Percentiles rank a stretch among this genome's conserved stretches.
These are phyloP conservation scores for Chrysodeixis includens DNA, from an alignment of 2,888 invertebrate genomes.

Conservation along the genomic window DNA sequence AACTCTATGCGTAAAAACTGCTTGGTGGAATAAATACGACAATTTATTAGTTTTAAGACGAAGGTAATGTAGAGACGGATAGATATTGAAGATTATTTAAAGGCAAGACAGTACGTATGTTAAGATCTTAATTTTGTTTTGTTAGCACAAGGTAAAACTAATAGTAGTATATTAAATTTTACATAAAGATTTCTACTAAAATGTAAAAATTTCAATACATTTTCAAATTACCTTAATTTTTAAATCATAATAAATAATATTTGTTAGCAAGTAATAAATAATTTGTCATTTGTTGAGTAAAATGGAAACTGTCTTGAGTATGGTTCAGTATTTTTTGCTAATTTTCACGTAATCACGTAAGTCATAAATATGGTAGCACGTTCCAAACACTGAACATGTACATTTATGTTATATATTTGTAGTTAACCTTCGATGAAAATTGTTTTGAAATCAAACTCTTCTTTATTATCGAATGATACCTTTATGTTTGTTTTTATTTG, in stretches of 20 bases:
- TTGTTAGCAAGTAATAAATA: too few species aligned
- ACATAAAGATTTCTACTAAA: too few species aligned
- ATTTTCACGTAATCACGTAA: constrained; percentile 28
- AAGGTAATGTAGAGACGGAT: too few species aligned
- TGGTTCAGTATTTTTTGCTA: constrained; percentile 19
- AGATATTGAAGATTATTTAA: too few species aligned
- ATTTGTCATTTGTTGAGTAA: background rate
- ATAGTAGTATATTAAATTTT: too few species aligned
- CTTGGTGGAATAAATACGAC: background rate
- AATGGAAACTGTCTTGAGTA: constrained; percentile 1
- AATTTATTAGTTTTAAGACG: too few species aligned
- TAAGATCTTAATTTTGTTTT: too few species aligned
- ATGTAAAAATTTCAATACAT: too few species aligned
- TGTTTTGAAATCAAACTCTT: background rate
- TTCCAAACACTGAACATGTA: background rate
- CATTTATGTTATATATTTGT: background rate
- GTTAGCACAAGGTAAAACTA: too few species aligned
- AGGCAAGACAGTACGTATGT: too few species aligned
- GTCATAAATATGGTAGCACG: background rate
- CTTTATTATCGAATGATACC: background rate
- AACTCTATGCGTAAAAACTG: constrained; percentile 4
- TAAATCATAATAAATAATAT: too few species aligned
- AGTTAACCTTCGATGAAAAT: background rate
- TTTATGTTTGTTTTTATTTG: constrained; percentile 3
- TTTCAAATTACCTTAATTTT: too few species aligned